Base-by-base conservation (phyloP, 1,140 invertebrate genomes). In the Caenorhabditis latens region DNA sequence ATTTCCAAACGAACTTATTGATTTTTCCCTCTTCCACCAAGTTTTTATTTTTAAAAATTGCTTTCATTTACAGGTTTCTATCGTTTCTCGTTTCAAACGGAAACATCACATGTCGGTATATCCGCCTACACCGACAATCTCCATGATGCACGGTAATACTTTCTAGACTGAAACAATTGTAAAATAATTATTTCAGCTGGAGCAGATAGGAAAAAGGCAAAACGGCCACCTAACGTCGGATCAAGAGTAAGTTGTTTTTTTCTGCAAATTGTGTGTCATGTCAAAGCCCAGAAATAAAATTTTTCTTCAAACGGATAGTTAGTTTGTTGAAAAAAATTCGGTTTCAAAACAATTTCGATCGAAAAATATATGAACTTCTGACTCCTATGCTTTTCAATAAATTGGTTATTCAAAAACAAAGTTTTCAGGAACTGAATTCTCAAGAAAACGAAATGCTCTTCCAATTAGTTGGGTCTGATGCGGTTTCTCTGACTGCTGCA, bases 401-500 rank as follows among this genome's bases (percentile, higher is more conserved):
- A 50, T 50, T 50, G 50, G 4, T 50, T 11, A 50, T 40, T 11
- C 8, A 32, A 65, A 65, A 65, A 32, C 32, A 7, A 21, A 67
- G 24, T 71, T 48, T 79, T 50, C 46, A 79, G 71, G 71, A 79
- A 14, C 71, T 79, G 19, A 79, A 79, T 11, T 79, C 46, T 8
- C 71, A 79, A 50, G 84, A 84, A 50, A 84, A 84, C 67, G 57
- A 84, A n/a, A 65, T 65, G 46, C 42, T 84, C 11, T 84, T 65
- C 21, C 16, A 24, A 50, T 11, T 50, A 11, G 21, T 84, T 2
- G 84, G 84, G 2, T 42, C 84, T 8, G 61, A 84, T 21, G 55
- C 55, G 0, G 84, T 84, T 32, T 84, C 40, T 21, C 61, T 84
- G 14, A 63, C 46, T 13, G 84, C 84, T 65, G 84, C 57, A 8